Evolutionary conservation across 2,797 vertebrate species (phyloP).

Genomic region (Falco concolor): DNA sequence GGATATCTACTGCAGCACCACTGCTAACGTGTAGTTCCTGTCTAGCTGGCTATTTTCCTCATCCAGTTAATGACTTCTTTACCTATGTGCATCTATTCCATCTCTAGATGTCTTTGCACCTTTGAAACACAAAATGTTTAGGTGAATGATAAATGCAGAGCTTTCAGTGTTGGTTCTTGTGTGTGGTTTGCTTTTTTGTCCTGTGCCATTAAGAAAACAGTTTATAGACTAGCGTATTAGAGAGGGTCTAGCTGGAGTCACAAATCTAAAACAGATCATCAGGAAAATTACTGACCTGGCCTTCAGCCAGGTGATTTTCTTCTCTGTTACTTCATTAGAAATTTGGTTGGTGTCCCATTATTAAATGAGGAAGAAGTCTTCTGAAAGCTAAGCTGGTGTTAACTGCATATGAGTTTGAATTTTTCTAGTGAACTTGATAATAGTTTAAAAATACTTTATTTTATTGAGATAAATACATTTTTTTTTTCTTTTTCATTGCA

Average conservation of each 20-base stretch:
- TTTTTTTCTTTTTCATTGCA: not conserved
- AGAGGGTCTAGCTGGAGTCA: not conserved
- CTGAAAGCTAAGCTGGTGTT: not conserved
- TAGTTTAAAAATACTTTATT: not conserved
- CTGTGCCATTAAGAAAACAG: not conserved
- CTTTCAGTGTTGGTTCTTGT: not conserved
- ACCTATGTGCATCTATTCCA: not conserved
- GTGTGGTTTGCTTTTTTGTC: not conserved
- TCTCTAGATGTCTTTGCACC: not conserved
- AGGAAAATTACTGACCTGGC: conserved; percentile 42
- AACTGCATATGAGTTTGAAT: not conserved
- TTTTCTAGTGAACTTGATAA: not conserved
- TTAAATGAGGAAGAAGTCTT: not conserved
- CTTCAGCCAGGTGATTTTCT: conserved; percentile 21
- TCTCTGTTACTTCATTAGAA: not conserved
- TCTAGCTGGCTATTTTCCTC: not conserved
- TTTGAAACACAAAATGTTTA: not conserved
- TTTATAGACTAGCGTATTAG: not conserved
- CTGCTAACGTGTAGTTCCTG: not conserved
- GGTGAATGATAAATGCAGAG: not conserved
- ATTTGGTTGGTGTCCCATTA: not conserved
- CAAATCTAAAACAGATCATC: conserved; percentile 15
- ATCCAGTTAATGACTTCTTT: not conserved
- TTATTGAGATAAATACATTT: not conserved
- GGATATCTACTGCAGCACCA: not conserved